Base-by-base conservation (phyloP, 2,888 invertebrate species). In the Plagiodera versicolora region DNA sequence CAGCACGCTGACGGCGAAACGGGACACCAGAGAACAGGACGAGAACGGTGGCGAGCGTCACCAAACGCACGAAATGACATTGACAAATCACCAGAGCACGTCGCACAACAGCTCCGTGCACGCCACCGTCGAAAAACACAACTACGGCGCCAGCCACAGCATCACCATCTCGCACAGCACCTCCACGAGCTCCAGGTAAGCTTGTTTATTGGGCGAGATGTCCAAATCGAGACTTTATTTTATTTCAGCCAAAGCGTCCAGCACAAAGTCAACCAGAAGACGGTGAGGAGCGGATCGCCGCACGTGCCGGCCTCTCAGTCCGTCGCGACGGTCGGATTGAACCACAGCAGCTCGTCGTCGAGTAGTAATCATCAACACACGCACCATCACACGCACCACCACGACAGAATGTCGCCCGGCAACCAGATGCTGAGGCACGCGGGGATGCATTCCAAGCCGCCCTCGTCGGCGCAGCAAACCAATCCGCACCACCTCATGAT, bases 381-480 rank as follows among this genome's bases (percentile, higher is more conserved):
- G 0, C 89, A 89, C 77, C 89, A 89, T 70, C 89, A 89, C 71
- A 81, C 81, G 30, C 86, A 86, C 67, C 89, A 89, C 71, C 89
- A 89, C 66, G 88, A 88, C 70, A 81, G 89, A 62, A 76, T 88
- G 48, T 85, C 88, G 35, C 88, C 88, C 0, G 74, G 74, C 32
- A 77, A 70, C 56, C 75, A 76, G 58, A 57, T 79, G 56, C 81
- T 86, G 80, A 77, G 86, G 47, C 83, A 85, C 49, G 82, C 83
- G 9, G 55, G 58, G 3, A 83, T 84, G 74, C 87, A 65, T 54
- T 67, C 75, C 35, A 70, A 69, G 59, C 73, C 74, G 2, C 72
- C 72, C 24, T 3, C 4, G 16, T 73, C 76, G 10, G 68, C 73
- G 4, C 71, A 73, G 20, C 70, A 72, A 10, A 71, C 77, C 2